These are phyloP conservation scores for Megaceryle torquata DNA, from an alignment of 2,113 vertebrate genomes.

Conservation along the genomic window DNA sequence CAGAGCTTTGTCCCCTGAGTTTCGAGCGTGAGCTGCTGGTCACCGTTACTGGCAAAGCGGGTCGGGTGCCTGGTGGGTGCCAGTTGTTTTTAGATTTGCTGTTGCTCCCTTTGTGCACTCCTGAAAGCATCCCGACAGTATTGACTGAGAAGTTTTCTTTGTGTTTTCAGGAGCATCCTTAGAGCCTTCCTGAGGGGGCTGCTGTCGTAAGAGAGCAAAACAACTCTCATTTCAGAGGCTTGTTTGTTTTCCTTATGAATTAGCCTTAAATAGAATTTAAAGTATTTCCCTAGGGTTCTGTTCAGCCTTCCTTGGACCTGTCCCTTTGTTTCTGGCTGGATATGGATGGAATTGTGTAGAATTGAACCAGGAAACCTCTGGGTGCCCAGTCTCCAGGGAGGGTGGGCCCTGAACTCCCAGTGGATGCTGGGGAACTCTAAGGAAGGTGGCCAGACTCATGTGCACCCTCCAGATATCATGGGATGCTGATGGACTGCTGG, in stretches of 20 bases:
- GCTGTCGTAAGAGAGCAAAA: not conserved
- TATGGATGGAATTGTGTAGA: not conserved
- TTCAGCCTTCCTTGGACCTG: not conserved
- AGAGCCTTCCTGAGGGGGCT: not conserved
- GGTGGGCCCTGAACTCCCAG: too few species aligned
- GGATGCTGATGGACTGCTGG: not conserved
- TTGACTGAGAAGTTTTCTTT: not conserved
- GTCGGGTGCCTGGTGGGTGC: fast-evolving
- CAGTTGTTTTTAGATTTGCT: not conserved
- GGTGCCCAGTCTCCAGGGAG: too few species aligned
- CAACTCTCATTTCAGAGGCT: not conserved
- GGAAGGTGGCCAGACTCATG: too few species aligned
- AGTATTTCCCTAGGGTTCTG: fast-evolving
- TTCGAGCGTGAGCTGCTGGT: not conserved
- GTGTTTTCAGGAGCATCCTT: not conserved
- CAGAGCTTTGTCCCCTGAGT: not conserved
- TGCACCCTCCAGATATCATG: not conserved
- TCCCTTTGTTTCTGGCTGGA: not conserved
- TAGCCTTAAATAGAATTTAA: not conserved
- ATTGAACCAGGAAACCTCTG: fast-evolving
- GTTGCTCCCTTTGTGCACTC: fast-evolving
- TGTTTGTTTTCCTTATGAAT: not conserved
- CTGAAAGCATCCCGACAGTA: not conserved
- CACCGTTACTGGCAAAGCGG: not conserved
- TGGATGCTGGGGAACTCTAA: not conserved